Percentiles rank a stretch among this genome's conserved stretches.
Evolutionary conservation across 2,113 vertebrate species (phyloP).

Genomic region (Taurulus bubalis): DNA sequence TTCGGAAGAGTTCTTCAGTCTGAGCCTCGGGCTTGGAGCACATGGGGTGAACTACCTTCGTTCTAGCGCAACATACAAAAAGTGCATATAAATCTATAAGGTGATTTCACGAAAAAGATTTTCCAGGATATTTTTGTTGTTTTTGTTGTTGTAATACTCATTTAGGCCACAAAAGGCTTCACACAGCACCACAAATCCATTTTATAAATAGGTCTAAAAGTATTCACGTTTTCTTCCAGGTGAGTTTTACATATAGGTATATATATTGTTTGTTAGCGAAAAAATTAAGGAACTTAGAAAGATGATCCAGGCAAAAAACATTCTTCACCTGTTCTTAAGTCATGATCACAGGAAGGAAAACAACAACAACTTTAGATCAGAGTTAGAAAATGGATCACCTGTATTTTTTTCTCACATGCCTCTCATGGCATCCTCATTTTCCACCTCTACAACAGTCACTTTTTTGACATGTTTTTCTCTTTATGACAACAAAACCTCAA

Average conservation of each 20-base stretch:
- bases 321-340: neutral
- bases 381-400: neutral
- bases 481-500: neutral
- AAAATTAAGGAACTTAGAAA: too few species aligned
- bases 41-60: constrained; percentile 73
- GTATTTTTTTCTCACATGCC: neutral
- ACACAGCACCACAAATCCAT: neutral
- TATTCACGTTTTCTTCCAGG: neutral
- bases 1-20: constrained; percentile 71
- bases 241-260: neutral
- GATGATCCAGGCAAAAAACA: too few species aligned
- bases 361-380: neutral
- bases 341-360: neutral
- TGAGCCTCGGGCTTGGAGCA: constrained; percentile 82
- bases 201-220: neutral
- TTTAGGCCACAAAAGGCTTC: neutral
- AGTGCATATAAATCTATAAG: neutral
- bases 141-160: neutral
- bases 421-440: neutral
- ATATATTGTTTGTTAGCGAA: too few species aligned
- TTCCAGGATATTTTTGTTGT: too few species aligned
- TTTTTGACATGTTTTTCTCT: neutral
- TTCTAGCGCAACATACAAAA: constrained; percentile 73
- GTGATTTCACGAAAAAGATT: neutral
- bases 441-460: neutral